Evolutionary conservation across 2,113 vertebrate genomes (phyloP), one percentile per base, ranked within the genome.

Genomic region (Casuarius casuarius): DNA sequence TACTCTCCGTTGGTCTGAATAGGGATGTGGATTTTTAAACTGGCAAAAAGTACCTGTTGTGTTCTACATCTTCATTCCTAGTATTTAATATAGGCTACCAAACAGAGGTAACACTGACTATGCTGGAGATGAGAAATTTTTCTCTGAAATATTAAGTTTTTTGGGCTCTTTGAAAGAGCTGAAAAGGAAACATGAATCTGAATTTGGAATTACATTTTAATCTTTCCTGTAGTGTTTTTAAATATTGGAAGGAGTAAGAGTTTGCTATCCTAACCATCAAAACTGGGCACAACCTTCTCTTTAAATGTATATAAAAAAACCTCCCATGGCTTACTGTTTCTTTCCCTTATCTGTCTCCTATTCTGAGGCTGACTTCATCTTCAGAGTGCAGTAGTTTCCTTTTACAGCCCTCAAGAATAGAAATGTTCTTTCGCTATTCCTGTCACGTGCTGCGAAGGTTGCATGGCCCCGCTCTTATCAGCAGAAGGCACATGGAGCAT

Each of bases 391-490:
- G 97, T 31, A 59, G 88, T 46, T 82, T 97, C 96, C 95, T 94
- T 70, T 58, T 76, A 81, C 66, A 95, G 96, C 97, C 95, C 94
- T 81, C 87, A 79, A 95, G 88, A 93, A 90, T 40, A 88, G 96
- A 68, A 12, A 87, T 18, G 73, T 80, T 52, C 93, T 76, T 97
- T 98, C 98, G 93, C 98, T 84, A 98, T 99, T 98, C 99, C 89
- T 78, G 61, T 98, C 99, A 99, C 98, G 98, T 95, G 96, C 97
- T 33, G 88, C 83, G 81, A 97, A 97, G 98, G 97, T 98, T 98
- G 97, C 97, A 97, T 94, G 98, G 98, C 98, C 98, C 98, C 72
- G 97, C 97, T 96, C 98, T 99, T 99, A 99, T 99, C 99, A 98
- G 98, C 97, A 79, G 97, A 35, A 96, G 80, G 97, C 98, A 91